phyloP scores from a whole-genome alignment of 2,888 invertebrate genomes.

The Ceraclea dissimilis region DNA sequence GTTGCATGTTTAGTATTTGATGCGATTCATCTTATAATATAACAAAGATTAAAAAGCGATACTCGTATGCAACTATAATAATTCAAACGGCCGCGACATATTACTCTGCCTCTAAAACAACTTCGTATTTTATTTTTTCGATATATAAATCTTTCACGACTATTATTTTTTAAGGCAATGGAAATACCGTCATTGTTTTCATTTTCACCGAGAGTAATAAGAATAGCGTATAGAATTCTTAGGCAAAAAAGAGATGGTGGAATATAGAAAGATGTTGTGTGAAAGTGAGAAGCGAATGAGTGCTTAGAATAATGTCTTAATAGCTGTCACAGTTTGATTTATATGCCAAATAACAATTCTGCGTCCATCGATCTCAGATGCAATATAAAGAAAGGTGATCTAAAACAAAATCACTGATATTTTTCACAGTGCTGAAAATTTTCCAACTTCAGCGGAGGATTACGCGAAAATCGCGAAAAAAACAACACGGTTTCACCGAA shows the following conservation, averaged over 20 bases:
- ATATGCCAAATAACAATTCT: constrained; percentile 22
- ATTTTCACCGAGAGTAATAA: constrained; percentile 9
- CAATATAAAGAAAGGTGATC: background rate
- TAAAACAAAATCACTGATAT: background rate
- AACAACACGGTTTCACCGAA: too few species aligned
- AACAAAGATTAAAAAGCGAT: background rate
- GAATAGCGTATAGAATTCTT: too few species aligned
- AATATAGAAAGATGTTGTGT: background rate
- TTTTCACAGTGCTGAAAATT: too few species aligned
- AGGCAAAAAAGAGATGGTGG: background rate
- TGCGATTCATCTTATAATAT: too few species aligned
- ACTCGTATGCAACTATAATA: background rate
- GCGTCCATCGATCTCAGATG: constrained; percentile 21
- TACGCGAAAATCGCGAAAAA: too few species aligned
- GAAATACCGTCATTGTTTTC: constrained; percentile 12
- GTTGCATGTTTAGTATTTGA: too few species aligned
- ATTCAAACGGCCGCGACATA: background rate
- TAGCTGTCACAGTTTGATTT: constrained; percentile 23
- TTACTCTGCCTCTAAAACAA: background rate
- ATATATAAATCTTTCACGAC: constrained; percentile 13
- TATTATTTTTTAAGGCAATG: constrained; percentile 8
- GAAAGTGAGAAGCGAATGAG: background rate
- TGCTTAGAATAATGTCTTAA: constrained; percentile 11
- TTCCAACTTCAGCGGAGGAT: too few species aligned
- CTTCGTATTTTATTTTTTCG: background rate